Evolutionary conservation across 2,888 invertebrate species (phyloP), one percentile per base, ranked within the genome.

Genomic region (Gibbula magus): DNA sequence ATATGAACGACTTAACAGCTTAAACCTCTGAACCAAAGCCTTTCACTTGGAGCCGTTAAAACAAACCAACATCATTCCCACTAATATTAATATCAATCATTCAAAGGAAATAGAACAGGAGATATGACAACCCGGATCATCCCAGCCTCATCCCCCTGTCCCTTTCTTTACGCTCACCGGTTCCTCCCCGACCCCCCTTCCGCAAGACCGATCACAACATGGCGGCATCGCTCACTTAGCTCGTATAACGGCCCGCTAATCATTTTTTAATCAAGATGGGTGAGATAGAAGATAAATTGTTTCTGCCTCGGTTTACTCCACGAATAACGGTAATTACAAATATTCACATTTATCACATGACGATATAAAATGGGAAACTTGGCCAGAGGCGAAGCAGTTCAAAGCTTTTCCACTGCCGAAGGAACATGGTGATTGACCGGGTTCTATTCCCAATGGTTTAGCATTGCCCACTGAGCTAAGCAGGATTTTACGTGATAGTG

Each of bases 251-350:
- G 20, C 20, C 39, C 77, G 75, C 81, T 84, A 82, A 84, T 82
- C 81, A 82, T 78, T 77, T 79, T 81, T 78, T 81, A 81, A 84
- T 82, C 78, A 84, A 80, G 77, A 78, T 74, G 79, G 56, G 54
- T 77, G 74, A 75, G 75, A 39, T 51, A 29, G 32, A 35, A 56
- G 79, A 79, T 79, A 79, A 79, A 79, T 75, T 45, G 75, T 61
- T 70, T 70, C 70, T 70, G 70, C 35, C 18, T n/a, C 32, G 70
- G 70, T 54, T 75, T 54, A 53, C 75, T 18, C 20, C 54, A 32
- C 54, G 75, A 35, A 54, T 75, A 75, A 52, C 52, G 75, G 54
- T 75, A 75, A 75, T 75, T 75, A 52, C 52, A 32, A 53, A 75
- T 53, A 75, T 75, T 75, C 75, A 70, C 70, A 70, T 70, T 70